These are phyloP conservation scores for Sphaerodactylus townsendi DNA, from an alignment of 2,113 vertebrate genomes.

Conservation along the genomic window DNA sequence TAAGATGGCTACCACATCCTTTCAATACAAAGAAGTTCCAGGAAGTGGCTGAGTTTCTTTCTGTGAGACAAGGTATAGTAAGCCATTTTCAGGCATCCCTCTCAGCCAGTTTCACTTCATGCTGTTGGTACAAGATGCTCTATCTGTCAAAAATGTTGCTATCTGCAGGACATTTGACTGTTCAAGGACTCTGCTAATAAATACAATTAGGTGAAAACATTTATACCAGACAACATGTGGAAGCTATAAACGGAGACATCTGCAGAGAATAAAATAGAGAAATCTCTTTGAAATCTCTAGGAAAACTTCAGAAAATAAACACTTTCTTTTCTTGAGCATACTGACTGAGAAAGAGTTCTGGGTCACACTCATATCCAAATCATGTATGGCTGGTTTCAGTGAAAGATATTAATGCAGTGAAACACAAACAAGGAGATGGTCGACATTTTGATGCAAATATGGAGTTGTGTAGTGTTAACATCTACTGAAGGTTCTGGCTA, in stretches of 20 bases:
- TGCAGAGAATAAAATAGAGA: neutral
- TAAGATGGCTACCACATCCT: no score
- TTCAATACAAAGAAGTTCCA: no score
- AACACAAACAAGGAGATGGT: neutral
- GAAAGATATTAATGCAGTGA: neutral
- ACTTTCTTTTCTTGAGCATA: neutral
- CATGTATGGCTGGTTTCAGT: neutral
- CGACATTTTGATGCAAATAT: neutral
- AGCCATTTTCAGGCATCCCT: neutral
- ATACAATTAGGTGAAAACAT: neutral
- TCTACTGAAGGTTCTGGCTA: neutral
- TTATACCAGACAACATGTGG: neutral
- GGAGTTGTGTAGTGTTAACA: neutral
- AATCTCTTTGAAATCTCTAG: constrained; percentile 13
- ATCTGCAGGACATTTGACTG: neutral
- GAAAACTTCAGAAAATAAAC: neutral
- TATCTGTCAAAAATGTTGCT: neutral
- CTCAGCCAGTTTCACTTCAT: neutral
- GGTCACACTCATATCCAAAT: neutral
- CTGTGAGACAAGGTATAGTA: no score
- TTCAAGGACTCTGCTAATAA: constrained; percentile 13
- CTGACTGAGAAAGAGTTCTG: neutral
- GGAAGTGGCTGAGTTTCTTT: no score
- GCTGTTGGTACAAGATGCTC: neutral
- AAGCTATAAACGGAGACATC: constrained; percentile 18